phyloP scores from a whole-genome alignment of 2,888 invertebrate genomes.

The Tryphoninae sp. region DNA sequence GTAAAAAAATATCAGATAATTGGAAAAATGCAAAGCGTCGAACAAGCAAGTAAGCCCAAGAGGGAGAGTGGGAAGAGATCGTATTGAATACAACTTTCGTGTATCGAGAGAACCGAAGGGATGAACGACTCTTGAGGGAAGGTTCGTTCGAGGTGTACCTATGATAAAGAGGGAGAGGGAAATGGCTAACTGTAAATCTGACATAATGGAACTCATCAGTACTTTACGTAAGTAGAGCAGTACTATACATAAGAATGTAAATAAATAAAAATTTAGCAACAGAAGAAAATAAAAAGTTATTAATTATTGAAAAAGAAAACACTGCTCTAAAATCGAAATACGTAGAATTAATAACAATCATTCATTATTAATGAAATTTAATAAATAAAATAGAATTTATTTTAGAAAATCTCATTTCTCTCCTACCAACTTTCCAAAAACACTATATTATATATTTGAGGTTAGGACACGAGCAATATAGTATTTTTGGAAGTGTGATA shows the following conservation, averaged over 20 bases:
- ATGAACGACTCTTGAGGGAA: not conserved
- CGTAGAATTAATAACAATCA: too few species aligned
- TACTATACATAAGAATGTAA: not conserved
- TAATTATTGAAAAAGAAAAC: too few species aligned
- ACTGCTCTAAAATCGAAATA: too few species aligned
- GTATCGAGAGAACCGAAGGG: not conserved
- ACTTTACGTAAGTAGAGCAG: not conserved
- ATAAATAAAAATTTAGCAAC: not conserved
- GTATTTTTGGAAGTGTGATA: too few species aligned
- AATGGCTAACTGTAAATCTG: not conserved
- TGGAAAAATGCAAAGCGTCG: slow-evolving; percentile 28
- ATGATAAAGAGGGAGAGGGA: not conserved
- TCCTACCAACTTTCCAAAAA: too few species aligned
- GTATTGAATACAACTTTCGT: not conserved
- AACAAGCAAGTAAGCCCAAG: not conserved
- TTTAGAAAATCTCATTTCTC: too few species aligned
- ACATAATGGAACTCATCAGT: not conserved
- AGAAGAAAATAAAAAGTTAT: too few species aligned
- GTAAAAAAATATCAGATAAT: slow-evolving; percentile 29
- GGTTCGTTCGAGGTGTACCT: not conserved
- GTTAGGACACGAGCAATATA: too few species aligned
- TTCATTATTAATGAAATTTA: too few species aligned
- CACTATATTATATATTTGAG: too few species aligned
- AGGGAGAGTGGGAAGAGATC: not conserved
- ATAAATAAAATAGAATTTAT: too few species aligned